phyloP scores from a whole-genome alignment of 1,140 invertebrate genomes.

The Trigoniulus corallinus region DNA sequence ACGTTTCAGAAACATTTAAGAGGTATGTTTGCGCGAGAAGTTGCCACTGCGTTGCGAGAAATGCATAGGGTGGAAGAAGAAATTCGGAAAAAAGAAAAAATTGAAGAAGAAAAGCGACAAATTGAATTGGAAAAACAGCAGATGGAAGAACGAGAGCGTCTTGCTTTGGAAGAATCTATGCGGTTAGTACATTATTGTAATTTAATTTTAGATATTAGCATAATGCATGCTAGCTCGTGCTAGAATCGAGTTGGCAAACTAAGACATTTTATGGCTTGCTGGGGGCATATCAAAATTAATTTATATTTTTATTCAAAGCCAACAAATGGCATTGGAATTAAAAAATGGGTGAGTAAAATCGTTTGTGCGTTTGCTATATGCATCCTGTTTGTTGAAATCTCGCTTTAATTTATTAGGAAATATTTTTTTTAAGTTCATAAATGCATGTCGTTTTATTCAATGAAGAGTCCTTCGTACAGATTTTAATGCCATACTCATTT shows the following conservation, averaged over 20 bases:
- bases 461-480: no score
- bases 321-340: no score
- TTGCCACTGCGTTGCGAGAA: constrained; percentile 64
- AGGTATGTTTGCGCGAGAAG: constrained; percentile 75
- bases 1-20: constrained; percentile 39
- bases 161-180: constrained; percentile 32
- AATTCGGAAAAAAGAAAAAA: constrained; percentile 56
- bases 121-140: constrained; percentile 25
- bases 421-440: not conserved
- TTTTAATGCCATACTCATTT: no score
- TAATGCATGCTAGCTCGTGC: no score
- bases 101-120: constrained; percentile 44
- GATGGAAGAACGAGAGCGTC: constrained; percentile 23
- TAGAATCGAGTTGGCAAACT: no score
- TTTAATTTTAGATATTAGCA: no score
- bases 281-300: no score
- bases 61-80: constrained; percentile 85
- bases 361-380: no score
- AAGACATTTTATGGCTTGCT: no score
- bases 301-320: no score
- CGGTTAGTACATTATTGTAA: constrained; percentile 25
- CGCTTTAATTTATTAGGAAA: not conserved
- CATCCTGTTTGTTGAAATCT: no score
- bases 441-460: not conserved
- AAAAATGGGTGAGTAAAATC: no score